Evolutionary conservation across 2,797 vertebrate genomes (phyloP), one percentile per base, ranked within the genome.

Genomic region (Epinephelus malabaricus): DNA sequence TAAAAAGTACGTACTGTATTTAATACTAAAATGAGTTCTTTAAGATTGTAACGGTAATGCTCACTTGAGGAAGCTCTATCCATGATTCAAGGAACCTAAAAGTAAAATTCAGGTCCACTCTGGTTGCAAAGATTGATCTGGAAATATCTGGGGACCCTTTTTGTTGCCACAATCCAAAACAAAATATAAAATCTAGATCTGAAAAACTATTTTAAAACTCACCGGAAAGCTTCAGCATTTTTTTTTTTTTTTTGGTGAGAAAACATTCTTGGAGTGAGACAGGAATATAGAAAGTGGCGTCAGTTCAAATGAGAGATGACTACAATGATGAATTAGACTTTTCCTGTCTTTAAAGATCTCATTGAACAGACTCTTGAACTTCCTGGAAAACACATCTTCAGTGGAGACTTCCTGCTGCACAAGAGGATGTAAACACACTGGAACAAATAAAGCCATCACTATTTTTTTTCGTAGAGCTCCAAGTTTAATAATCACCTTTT

Each of bases 331-430:
- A 46, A 56, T 65, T 27, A 47, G 34, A 2, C 3, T 47, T 54
- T 78, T 75, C 60, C 66, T 75, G 61, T 77, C 15, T 61, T 49
- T 30, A 38, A 68, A 54, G 19, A 69, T 63, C 17, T 18, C 5
- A 27, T 76, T 27, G 14, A 76, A 72, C 27, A 50, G 30, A 27
- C 68, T 59, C 23, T 58, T 49, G 27, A 54, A 38, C 51, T 55
- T 81, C 46, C 60, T 66, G 56, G 19, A 19, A 60, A 70, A 70
- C 66, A 30, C 21, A 34, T 49, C 15, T 46, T 56, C 50, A 50
- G 21, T 50, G 13, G 2, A 62, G 46, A 71, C 46, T 17, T 72
- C 73, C 51, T n/a, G 19, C 4, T 38, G 46, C 18, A 21, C 5
- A 3, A 17, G 38, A 54, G 25, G 5, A 7, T 12, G 27, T 15